Conservation (phyloP, 1,140 invertebrate genomes). For the Tenebrio molitor region DNA sequence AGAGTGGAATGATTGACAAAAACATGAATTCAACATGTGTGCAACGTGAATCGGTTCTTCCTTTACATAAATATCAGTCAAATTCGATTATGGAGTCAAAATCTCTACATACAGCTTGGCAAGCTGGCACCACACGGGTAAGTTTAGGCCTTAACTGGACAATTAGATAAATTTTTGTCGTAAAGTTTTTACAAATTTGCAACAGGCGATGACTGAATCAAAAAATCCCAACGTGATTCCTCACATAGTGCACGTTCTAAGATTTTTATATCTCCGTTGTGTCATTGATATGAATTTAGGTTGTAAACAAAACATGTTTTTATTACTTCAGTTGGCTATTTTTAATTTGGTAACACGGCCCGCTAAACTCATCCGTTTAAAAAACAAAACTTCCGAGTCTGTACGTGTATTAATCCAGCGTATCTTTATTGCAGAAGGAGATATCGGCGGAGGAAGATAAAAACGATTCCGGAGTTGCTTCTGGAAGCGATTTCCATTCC, state of each 20-base stretch:
- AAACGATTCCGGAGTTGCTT: constrained; percentile 64
- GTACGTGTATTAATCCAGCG: not conserved
- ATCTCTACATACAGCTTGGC: constrained; percentile 59
- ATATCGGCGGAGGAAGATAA: constrained; percentile 62
- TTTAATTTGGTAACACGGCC: constrained; percentile 6
- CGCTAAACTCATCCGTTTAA: constrained; percentile 13
- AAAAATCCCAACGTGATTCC: not conserved
- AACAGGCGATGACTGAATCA: too few species aligned
- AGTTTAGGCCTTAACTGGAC: too few species aligned
- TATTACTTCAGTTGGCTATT: constrained; percentile 37
- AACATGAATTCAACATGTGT: constrained; percentile 58
- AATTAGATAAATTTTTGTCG: too few species aligned
- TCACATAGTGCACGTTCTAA: not conserved
- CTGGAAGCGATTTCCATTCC: constrained; percentile 61
- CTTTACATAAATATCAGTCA: constrained; percentile 56
- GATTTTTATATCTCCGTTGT: constrained; percentile 36
- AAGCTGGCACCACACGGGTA: constrained; percentile 49
- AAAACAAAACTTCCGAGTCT: constrained; percentile 9
- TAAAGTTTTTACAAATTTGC: too few species aligned
- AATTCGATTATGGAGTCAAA: constrained; percentile 56
- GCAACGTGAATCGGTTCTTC: constrained; percentile 52
- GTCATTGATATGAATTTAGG: constrained; percentile 40
- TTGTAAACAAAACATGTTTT: constrained; percentile 43
- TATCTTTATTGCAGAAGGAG: constrained; percentile 64
- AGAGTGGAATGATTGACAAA: constrained; percentile 28